These are phyloP conservation scores for Acipenser oxyrinchus DNA, from an alignment of 2,797 vertebrate species.

Conservation along the genomic window DNA sequence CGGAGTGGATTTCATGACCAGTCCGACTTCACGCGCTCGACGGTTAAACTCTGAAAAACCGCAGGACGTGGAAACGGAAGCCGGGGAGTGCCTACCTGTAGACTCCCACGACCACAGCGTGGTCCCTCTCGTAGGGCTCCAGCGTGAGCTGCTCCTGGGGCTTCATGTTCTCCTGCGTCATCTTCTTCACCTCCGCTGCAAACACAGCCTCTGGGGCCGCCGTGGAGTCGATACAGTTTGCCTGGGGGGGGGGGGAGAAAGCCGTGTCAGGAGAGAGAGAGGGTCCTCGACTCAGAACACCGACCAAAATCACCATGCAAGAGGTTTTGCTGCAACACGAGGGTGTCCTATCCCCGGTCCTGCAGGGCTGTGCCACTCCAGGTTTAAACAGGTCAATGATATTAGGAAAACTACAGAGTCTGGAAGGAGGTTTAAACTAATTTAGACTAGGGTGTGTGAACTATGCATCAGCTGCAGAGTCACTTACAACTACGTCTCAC, in stretches of 20 bases:
- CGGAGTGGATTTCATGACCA: too few relatives aligned
- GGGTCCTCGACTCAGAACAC: not conserved
- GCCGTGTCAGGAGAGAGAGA: not conserved
- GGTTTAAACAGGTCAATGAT: too few relatives aligned
- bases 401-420: too few relatives aligned
- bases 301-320: not conserved
- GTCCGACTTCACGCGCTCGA: too few relatives aligned
- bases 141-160: conserved; percentile 87
- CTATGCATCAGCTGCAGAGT: too few relatives aligned
- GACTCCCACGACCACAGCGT: conserved; percentile 81
- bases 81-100: conserved; percentile 64
- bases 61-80: too few relatives aligned
- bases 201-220: conserved; percentile 84
- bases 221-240: conserved; percentile 89
- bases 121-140: conserved; percentile 86
- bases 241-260: conserved; percentile 44
- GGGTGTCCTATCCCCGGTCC: not conserved
- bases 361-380: too few relatives aligned
- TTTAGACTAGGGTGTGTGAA: too few relatives aligned
- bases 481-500: too few relatives aligned
- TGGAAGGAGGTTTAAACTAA: too few relatives aligned
- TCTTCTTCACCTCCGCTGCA: conserved; percentile 84
- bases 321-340: not conserved
- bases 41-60: too few relatives aligned
- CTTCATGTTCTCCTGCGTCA: conserved; percentile 88